These are phyloP conservation scores for Eptatretus atami DNA, from an alignment of 2,797 vertebrate genomes.

Conservation along the genomic window DNA sequence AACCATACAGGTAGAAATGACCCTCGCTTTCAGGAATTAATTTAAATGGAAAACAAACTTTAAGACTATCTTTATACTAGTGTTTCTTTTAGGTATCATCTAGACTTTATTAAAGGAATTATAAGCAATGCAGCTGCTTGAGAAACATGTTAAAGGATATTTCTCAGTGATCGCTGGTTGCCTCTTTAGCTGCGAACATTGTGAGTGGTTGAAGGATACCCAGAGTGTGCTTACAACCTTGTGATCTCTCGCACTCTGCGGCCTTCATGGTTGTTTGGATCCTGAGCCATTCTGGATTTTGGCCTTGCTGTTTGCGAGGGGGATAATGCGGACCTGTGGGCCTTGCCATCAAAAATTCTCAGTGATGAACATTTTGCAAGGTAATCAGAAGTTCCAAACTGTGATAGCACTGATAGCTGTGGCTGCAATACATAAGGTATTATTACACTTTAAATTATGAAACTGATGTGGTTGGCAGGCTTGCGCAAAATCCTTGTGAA, in stretches of 20 bases:
- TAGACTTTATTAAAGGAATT: too few species aligned
- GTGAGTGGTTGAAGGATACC: constrained; percentile 42
- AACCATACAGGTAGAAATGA: constrained; percentile 51
- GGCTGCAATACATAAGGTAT: neutral
- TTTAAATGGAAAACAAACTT: too few species aligned
- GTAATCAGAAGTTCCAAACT: constrained; percentile 19
- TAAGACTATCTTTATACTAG: too few species aligned
- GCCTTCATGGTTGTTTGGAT: constrained; percentile 71
- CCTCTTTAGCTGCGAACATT: constrained; percentile 35
- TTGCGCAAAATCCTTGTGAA: constrained; percentile 31
- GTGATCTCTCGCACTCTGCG: constrained; percentile 66
- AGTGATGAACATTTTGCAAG: constrained; percentile 32
- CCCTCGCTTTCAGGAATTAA: neutral
- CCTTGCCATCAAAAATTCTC: constrained; percentile 32
- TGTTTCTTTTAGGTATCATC: too few species aligned
- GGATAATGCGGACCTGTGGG: constrained; percentile 24
- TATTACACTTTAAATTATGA: constrained; percentile 6
- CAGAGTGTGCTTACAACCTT: constrained; percentile 71
- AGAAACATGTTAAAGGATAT: too few species aligned
- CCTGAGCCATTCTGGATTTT: constrained; percentile 45
- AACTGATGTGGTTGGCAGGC: constrained; percentile 18
- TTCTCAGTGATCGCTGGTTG: neutral
- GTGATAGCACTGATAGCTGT: too few species aligned
- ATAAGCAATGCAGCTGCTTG: too few species aligned
- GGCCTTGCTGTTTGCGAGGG: constrained; percentile 34